phyloP scores from a whole-genome alignment of 2,888 invertebrate genomes.

The Limnephilus rhombicus region DNA sequence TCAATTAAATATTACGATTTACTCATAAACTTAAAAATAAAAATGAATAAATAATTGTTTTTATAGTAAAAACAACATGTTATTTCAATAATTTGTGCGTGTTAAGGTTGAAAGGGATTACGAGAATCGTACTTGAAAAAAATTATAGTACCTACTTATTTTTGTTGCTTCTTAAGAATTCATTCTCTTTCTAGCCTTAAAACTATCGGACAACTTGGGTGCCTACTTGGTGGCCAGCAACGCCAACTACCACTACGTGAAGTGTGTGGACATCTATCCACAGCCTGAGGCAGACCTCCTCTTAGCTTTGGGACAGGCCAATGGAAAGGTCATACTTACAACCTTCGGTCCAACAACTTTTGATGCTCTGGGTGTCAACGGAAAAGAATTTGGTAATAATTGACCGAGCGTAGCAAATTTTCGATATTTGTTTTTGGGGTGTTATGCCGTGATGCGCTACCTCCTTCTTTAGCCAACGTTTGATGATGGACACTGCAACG shows the following conservation, averaged over 20 bases:
- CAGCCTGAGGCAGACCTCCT: conserved; percentile 86
- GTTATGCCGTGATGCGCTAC: no score
- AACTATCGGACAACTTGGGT: conserved; percentile 83
- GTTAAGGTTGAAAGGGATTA: no score
- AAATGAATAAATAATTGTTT: no score
- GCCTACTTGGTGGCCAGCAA: conserved; percentile 86
- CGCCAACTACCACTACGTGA: conserved; percentile 86
- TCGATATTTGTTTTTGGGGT: no score
- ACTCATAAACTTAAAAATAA: no score
- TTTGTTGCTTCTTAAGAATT: not conserved
- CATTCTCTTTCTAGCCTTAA: conserved; percentile 76
- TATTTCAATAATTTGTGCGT: no score
- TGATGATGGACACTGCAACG: no score
- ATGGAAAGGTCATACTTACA: conserved; percentile 91
- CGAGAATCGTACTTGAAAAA: no score
- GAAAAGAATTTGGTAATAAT: conserved; percentile 85
- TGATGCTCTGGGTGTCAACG: conserved; percentile 83
- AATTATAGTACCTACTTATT: not conserved
- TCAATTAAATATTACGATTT: no score
- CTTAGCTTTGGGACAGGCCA: conserved; percentile 92
- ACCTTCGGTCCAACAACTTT: conserved; percentile 84
- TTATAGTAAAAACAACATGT: no score
- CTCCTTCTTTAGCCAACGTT: no score
- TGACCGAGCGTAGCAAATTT: no score
- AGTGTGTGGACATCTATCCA: conserved; percentile 93